Evolutionary conservation across 2,797 vertebrate genomes (phyloP).

Genomic region (Helicolenus hilgendorfi): DNA sequence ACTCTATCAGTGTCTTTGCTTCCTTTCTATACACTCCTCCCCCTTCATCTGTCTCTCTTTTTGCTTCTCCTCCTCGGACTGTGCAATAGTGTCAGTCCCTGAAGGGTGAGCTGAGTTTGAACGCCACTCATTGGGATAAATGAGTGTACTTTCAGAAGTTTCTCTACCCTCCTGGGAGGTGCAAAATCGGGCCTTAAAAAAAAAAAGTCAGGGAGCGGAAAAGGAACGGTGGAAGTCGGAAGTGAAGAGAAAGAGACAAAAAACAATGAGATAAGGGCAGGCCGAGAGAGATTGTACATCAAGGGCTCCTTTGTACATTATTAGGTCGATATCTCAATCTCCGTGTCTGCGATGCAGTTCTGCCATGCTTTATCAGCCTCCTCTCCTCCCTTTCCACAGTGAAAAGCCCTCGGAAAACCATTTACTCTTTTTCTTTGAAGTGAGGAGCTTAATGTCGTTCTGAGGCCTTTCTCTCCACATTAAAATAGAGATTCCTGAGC

Average conservation of each 20-base stretch:
- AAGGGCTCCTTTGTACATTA: conserved; percentile 72
- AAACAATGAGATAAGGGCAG: conserved; percentile 21
- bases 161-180: conserved; percentile 51
- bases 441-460: conserved; percentile 64
- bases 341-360: conserved; percentile 46
- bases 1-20: not conserved
- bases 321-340: conserved; percentile 70
- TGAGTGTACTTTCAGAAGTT: conserved; percentile 60
- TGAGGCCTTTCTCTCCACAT: conserved; percentile 49
- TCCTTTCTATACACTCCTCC: not conserved
- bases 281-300: conserved; percentile 50
- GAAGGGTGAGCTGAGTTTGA: conserved; percentile 52
- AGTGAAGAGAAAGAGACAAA: conserved; percentile 43
- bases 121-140: conserved; percentile 58
- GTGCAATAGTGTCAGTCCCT: conserved; percentile 16
- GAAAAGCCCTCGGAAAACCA: conserved; percentile 63
- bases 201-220: not conserved
- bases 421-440: conserved; percentile 77
- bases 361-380: conserved; percentile 63
- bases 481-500: conserved; percentile 67
- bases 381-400: conserved; percentile 34
- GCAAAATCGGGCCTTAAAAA: conserved; percentile 28
- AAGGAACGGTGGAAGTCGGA: conserved; percentile 1
- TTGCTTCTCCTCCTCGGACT: conserved; percentile 3
- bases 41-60: conserved; percentile 16